Percentiles rank a stretch among this genome's conserved stretches.
These are phyloP conservation scores for Junonia oenone DNA, from an alignment of 2,888 invertebrate genomes.

Conservation along the genomic window DNA sequence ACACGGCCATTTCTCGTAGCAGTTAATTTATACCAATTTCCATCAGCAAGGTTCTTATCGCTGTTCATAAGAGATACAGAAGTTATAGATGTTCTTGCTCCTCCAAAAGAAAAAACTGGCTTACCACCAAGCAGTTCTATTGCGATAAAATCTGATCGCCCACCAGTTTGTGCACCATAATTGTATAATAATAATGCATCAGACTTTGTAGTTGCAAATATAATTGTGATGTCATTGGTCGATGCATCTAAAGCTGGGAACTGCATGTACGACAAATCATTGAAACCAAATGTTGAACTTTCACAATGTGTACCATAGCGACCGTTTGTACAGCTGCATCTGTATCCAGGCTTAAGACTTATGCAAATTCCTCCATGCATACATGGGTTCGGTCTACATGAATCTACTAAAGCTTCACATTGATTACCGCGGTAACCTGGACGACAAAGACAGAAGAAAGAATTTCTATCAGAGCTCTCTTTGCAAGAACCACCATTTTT, in stretches of 20 bases:
- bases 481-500: conserved; percentile 95
- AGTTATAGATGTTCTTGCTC: conserved; percentile 92
- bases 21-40: conserved; percentile 94
- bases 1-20: conserved; percentile 94
- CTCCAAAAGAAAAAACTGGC: conserved; percentile 93
- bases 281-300: conserved; percentile 93
- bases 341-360: conserved; percentile 92
- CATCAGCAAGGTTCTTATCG: conserved; percentile 86
- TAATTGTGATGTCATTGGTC: conserved; percentile 93
- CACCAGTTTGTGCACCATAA: conserved; percentile 92
- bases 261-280: conserved; percentile 92
- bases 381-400: conserved; percentile 96
- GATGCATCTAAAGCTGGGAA: conserved; percentile 91
- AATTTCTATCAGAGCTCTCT: conserved; percentile 91
- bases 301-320: conserved; percentile 95
- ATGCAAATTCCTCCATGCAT: conserved; percentile 93
- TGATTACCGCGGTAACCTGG: conserved; percentile 94
- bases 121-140: conserved; percentile 91
- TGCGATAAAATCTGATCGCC: conserved; percentile 94
- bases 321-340: conserved; percentile 91
- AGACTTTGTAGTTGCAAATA: conserved; percentile 93
- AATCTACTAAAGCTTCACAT: conserved; percentile 93
- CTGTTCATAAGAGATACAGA: conserved; percentile 84
- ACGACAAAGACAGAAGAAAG: conserved; percentile 94
- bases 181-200: conserved; percentile 94